These are phyloP conservation scores for Ylistrum balloti DNA, from an alignment of 1,140 invertebrate species.

Conservation along the genomic window DNA sequence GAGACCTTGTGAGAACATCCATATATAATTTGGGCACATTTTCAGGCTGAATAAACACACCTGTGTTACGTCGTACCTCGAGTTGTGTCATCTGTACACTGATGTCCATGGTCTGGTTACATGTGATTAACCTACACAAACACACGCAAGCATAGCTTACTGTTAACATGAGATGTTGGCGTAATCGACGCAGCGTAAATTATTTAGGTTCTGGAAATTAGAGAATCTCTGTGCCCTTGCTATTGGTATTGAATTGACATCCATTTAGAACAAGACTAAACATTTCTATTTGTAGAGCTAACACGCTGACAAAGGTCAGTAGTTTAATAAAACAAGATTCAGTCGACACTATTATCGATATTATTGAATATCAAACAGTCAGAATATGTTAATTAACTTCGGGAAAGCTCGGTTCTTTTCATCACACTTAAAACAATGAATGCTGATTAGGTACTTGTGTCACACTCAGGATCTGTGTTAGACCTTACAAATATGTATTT, in stretches of 20 bases:
- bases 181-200: background rate
- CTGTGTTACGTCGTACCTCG: no score
- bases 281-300: background rate
- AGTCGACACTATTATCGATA: background rate
- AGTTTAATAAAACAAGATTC: slow-evolving; percentile 30
- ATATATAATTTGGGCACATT: no score
- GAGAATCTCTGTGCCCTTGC: background rate
- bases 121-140: background rate
- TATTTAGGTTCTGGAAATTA: background rate
- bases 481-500: no score
- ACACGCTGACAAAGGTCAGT: background rate
- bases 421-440: no score
- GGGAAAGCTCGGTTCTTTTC: no score
- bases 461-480: no score
- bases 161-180: no score
- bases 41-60: no score
- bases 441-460: no score
- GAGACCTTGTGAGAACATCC: no score
- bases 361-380: background rate
- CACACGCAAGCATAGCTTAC: background rate
- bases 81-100: background rate
- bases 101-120: background rate
- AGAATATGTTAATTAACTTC: no score
- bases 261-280: background rate
- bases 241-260: background rate